phyloP scores from a whole-genome alignment of 1,140 invertebrate species.

The Ctenoplectra terminalis region DNA sequence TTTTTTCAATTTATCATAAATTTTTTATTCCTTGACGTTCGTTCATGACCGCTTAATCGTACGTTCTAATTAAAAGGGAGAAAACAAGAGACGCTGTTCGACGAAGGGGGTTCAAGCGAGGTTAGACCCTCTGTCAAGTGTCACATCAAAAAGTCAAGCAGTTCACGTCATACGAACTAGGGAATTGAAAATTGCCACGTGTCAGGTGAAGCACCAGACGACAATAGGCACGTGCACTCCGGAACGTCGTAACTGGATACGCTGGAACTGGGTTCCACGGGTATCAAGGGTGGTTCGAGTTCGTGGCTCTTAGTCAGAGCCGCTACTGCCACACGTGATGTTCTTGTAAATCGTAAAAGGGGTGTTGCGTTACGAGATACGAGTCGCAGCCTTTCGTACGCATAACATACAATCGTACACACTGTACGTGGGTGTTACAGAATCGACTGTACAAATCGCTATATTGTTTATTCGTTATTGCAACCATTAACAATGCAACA shows the following conservation, averaged over 20 bases:
- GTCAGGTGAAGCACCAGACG: slow-evolving; percentile 76
- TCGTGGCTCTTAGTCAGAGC: slow-evolving; percentile 25
- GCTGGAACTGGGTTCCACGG: slow-evolving; percentile 44
- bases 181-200: slow-evolving; percentile 77
- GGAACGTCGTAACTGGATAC: slow-evolving; percentile 62
- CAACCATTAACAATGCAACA: no score
- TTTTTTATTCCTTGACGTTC: not conserved
- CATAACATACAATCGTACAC: not conserved
- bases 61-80: slow-evolving; percentile 16
- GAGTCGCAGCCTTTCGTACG: not conserved
- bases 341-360: slow-evolving; percentile 33
- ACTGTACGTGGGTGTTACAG: not conserved
- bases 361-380: not conserved
- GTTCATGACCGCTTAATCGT: not conserved
- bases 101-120: slow-evolving; percentile 22
- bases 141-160: slow-evolving; percentile 73
- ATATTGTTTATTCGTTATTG: not conserved
- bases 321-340: slow-evolving; percentile 35
- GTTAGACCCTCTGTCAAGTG: slow-evolving; percentile 41
- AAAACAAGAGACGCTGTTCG: not conserved
- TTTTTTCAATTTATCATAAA: not conserved
- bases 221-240: slow-evolving; percentile 73
- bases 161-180: slow-evolving; percentile 23
- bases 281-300: slow-evolving; percentile 58
- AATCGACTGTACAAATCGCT: not conserved